Base-by-base conservation (phyloP, 2,113 vertebrate species). In the Lepidothrix coronata region DNA sequence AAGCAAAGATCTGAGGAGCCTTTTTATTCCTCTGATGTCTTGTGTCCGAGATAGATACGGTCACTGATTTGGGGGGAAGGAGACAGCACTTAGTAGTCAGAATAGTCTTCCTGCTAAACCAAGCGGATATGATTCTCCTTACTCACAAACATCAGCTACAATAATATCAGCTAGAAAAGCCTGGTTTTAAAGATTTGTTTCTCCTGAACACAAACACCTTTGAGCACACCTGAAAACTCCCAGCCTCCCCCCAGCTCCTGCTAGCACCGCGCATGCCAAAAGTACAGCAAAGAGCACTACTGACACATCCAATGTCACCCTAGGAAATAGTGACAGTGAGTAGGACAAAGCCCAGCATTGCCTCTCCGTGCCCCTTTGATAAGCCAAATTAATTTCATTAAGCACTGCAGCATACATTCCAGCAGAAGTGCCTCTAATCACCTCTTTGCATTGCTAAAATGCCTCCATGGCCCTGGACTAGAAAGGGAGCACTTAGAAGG, bases 381-480 rank as follows among this genome's bases (percentile, higher is more conserved):
- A 89, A 89, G 49, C 70, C 83, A 95, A 92, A 90, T 86, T 86
- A 86, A 89, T 84, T 95, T 92, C 82, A 84, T 67, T 78, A 94
- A 95, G 68, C 75, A 63, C 30, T 51, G 46, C 71, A 63, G 78
- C 30, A 74, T 37, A 55, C 90, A 86, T 93, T 86, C 88, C 95
- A 91, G 78, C 49, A 91, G 75, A 75, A 96, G 95, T 86, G 79
- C 76, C 65, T 87, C 93, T 96, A 86, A 96, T 94, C 79, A n/a
- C 65, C 52, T 48, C 54, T 86, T 24, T 68, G 79, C 95, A 88
- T 96, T 94, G 85, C 88, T 96, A 91, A 95, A 93, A 94, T 95
- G 93, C 85, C 65, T 93, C 52, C 8, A 5, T 33, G 41, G 65
- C 43, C 83, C 62, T 21, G 65, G 35, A 78, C 83, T 54, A 89